Evolutionary conservation across 2,113 vertebrate genomes (phyloP), one percentile per base, ranked within the genome.

Genomic region (Toxotes chatareus): DNA sequence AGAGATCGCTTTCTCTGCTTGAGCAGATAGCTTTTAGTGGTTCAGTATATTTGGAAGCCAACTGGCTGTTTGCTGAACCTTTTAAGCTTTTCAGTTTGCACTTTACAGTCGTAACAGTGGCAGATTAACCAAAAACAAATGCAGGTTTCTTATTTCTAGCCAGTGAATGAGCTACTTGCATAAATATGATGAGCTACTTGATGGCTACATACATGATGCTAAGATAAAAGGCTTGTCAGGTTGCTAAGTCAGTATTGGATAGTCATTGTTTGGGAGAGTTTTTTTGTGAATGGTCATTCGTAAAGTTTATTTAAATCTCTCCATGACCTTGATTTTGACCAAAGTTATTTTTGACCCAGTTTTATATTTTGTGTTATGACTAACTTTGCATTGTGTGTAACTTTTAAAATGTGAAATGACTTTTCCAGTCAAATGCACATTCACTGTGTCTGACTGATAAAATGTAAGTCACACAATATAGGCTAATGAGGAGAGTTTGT

Each of bases 401-500:
- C 73, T 71, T 87, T 61, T 44, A 4, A 16, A 73, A 57, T 81
- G 67, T 85, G 66, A 85, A 59, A 71, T 67, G 27, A n/a, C 63
- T 61, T 85, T 72, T 86, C 71, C 60, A 81, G 60, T 84, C 86
- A 85, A 56, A 76, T 72, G 19, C 53, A 65, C 76, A 44, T 61
- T 57, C 46, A 77, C 83, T 75, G 60, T 63, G 69, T 76, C 74
- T 79, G 67, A 70, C 67, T 82, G 63, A 79, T 80, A 62, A 84
- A 86, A 75, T 78, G 27, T 68, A 65, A 80, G 75, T 80, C 49
- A 63, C 71, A 76, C 76, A 84, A 65, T 83, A 63, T 80, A 70
- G n/a, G 70, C 80, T 92, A 92, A 91, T 89, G 86, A 88, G 86
- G 74, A 81, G 55, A 70, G 53, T 40, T 44, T 36, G 53, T 56